These are phyloP conservation scores for Leptinotarsa haldemani DNA, from an alignment of 2,888 invertebrate genomes.

Conservation along the genomic window DNA sequence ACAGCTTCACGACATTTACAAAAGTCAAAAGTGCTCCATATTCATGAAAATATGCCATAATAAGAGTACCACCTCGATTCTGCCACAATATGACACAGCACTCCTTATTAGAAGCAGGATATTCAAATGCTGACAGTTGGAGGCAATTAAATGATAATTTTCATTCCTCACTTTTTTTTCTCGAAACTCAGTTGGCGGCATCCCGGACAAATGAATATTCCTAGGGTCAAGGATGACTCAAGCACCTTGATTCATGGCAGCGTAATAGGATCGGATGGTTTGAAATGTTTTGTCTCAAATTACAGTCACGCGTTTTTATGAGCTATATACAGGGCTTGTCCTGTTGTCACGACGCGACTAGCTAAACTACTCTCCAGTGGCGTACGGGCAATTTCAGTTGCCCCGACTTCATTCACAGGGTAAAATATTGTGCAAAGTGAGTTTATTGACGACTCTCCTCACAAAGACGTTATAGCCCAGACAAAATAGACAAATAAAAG, in stretches of 20 bases:
- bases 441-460: no score
- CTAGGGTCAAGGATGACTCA: slow-evolving; percentile 22
- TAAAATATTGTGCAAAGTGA: no score
- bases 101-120: slow-evolving; percentile 19
- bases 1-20: background rate
- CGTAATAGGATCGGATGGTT: slow-evolving; percentile 21
- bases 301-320: slow-evolving; percentile 24
- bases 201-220: slow-evolving; percentile 33
- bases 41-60: slow-evolving; percentile 1
- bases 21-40: slow-evolving; percentile 5
- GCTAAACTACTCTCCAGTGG: background rate
- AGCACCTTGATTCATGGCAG: slow-evolving; percentile 18
- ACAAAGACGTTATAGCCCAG: no score
- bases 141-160: slow-evolving; percentile 19
- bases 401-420: background rate
- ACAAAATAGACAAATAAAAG: no score
- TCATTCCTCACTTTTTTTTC: slow-evolving; percentile 9
- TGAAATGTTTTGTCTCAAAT: slow-evolving; percentile 15
- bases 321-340: background rate
- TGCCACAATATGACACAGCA: slow-evolving; percentile 13
- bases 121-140: slow-evolving; percentile 10
- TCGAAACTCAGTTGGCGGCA: slow-evolving; percentile 27
- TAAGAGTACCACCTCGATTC: slow-evolving; percentile 1
- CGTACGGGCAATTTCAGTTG: background rate
- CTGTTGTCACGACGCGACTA: background rate